These are phyloP conservation scores for Ferrisia virgata DNA, from an alignment of 2,888 invertebrate genomes.

Conservation along the genomic window DNA sequence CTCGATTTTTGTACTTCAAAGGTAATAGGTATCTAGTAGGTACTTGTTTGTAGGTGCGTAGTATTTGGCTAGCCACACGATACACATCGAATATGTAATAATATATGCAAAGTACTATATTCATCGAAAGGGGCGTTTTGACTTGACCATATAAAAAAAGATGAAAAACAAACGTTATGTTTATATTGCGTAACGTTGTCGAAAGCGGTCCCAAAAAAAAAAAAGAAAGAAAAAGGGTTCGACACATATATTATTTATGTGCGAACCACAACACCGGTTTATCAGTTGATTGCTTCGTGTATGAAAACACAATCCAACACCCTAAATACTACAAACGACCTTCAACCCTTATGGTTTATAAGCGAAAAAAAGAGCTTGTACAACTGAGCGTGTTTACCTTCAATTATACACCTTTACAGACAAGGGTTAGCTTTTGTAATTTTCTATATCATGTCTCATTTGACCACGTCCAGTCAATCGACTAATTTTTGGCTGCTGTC, in stretches of 20 bases:
- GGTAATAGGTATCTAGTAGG: no score
- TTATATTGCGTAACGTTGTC: background rate
- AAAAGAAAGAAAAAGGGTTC: background rate
- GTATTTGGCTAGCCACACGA: background rate
- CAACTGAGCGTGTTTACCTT: slow-evolving; percentile 30
- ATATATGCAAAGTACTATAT: background rate
- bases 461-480: slow-evolving; percentile 25
- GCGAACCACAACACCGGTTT: slow-evolving; percentile 45
- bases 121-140: slow-evolving; percentile 6
- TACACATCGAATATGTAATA: background rate
- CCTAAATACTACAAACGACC: slow-evolving; percentile 31
- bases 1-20: background rate
- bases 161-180: background rate
- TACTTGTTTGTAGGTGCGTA: no score
- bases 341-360: slow-evolving; percentile 20
- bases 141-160: background rate
- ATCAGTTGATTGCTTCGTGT: background rate
- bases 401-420: slow-evolving; percentile 22
- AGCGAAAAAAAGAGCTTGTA: background rate
- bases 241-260: slow-evolving; percentile 43
- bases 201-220: background rate
- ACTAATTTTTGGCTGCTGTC: background rate
- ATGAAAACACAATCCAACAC: background rate
- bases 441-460: background rate
- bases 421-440: background rate